These are phyloP conservation scores for Eulacestoma nigropectus DNA, from an alignment of 2,113 vertebrate genomes.

Conservation along the genomic window DNA sequence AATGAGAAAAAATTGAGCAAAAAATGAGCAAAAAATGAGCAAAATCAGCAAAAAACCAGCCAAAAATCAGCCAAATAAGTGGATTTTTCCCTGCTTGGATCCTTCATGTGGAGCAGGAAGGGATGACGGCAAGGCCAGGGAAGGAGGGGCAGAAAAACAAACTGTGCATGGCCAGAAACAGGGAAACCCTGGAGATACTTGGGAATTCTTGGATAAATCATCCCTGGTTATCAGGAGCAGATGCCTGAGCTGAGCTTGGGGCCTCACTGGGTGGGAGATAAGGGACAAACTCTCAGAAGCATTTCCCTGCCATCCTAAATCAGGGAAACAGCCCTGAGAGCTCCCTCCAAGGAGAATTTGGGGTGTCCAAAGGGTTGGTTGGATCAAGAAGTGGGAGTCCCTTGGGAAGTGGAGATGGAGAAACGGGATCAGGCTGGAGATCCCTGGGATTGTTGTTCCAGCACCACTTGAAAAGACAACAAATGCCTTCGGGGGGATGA, in stretches of 20 bases:
- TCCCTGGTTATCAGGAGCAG: slow-evolving; percentile 12
- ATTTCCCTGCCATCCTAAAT: not conserved
- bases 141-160: not conserved
- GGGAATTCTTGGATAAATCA: not conserved
- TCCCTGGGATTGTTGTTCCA: not conserved
- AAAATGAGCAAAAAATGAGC: not conserved
- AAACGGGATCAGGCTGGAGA: not conserved
- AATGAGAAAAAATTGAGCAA: too few relatives aligned
- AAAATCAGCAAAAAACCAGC: not conserved
- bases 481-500: not conserved
- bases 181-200: not conserved
- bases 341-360: not conserved
- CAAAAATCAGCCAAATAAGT: not conserved
- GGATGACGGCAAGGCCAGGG: too few relatives aligned
- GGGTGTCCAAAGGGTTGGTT: not conserved
- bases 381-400: not conserved
- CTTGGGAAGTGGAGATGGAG: not conserved
- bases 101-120: not conserved
- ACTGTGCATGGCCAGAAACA: not conserved
- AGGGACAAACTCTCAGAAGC: not conserved
- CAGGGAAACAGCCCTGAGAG: not conserved
- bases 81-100: not conserved
- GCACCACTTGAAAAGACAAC: not conserved
- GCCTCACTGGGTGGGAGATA: not conserved
- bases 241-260: not conserved